These are phyloP conservation scores for Ennomos quercinarius DNA, from an alignment of 2,888 invertebrate genomes.

Conservation along the genomic window DNA sequence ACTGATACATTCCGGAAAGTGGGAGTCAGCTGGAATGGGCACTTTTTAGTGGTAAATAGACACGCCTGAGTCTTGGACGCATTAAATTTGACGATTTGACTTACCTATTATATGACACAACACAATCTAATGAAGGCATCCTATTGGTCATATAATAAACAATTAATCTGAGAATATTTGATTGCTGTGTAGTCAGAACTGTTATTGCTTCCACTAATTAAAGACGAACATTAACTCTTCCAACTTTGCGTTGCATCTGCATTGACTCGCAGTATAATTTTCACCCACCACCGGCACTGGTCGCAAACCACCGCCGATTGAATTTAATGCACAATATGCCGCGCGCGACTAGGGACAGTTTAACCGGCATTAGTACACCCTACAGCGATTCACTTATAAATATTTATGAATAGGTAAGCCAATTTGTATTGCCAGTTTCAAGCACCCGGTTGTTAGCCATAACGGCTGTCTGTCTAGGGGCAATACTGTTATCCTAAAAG, in stretches of 20 bases:
- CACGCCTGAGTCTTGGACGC: no score
- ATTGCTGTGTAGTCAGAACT: conserved; percentile 5
- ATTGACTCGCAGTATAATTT: conserved; percentile 70
- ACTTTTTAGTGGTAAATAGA: no score
- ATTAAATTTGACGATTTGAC: no score
- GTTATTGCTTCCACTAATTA: conserved; percentile 5
- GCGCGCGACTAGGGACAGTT: conserved; percentile 66
- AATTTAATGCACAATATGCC: conserved; percentile 71
- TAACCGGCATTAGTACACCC: conserved; percentile 69
- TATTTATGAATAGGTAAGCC: conserved; percentile 75
- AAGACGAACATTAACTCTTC: conserved; percentile 50
- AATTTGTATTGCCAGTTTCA: conserved; percentile 51
- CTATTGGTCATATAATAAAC: no score
- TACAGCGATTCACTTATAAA: conserved; percentile 68
- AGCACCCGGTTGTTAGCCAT: conserved; percentile 55
- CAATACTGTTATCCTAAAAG: conserved; percentile 60
- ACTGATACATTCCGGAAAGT: no score
- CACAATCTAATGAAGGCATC: no score
- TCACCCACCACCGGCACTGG: conserved; percentile 53
- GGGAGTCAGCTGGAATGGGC: no score
- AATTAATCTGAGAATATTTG: no score
- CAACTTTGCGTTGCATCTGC: conserved; percentile 58
- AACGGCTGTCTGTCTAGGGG: conserved; percentile 57
- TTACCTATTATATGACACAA: no score
- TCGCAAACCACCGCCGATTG: conserved; percentile 63